Evolutionary conservation across 2,797 vertebrate species (phyloP).

Genomic region (Gymnoscopelus braueri): DNA sequence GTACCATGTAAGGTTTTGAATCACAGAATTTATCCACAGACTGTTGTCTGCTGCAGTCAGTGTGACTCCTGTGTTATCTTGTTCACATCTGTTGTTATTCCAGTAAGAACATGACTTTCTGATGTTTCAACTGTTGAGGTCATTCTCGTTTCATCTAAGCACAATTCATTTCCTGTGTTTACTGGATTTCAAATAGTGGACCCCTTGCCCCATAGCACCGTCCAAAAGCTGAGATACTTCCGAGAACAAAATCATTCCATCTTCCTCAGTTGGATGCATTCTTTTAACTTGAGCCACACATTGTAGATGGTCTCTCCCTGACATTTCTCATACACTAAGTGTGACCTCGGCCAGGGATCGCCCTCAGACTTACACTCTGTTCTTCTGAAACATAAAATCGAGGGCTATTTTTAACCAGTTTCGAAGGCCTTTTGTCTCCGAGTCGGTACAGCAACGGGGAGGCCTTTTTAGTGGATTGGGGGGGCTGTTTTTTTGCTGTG

Average conservation of each 20-base stretch:
- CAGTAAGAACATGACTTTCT: constrained; percentile 59
- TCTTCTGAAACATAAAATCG: constrained; percentile 34
- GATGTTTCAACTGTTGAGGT: constrained; percentile 50
- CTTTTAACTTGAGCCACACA: constrained; percentile 51
- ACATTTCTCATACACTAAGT: constrained; percentile 34
- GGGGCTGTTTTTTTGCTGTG: constrained; percentile 39
- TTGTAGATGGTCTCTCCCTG: constrained; percentile 26
- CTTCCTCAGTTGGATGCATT: constrained; percentile 59
- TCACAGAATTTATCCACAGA: constrained; percentile 32
- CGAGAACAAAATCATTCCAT: constrained; percentile 37
- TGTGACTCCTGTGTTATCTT: constrained; percentile 8
- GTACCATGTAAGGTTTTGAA: constrained; percentile 5
- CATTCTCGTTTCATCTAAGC: constrained; percentile 57
- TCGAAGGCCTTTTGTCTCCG: constrained; percentile 39
- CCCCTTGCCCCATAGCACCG: constrained; percentile 39
- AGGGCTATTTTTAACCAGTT: constrained; percentile 49
- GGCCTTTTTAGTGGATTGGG: constrained; percentile 41
- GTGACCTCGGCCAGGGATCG: constrained; percentile 39
- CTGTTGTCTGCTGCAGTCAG: constrained; percentile 15
- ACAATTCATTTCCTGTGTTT: constrained; percentile 67
- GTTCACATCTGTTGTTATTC: constrained; percentile 37
- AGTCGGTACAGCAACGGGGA: constrained; percentile 32
- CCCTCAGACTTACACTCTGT: constrained; percentile 15
- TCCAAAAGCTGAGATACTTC: constrained; percentile 44
- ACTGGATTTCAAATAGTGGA: constrained; percentile 62